A percentile compares a stretch with the other conserved stretches of the same genome.
These are phyloP conservation scores for Mus pahari DNA, from an alignment of 2,113 vertebrate genomes.

Conservation along the genomic window DNA sequence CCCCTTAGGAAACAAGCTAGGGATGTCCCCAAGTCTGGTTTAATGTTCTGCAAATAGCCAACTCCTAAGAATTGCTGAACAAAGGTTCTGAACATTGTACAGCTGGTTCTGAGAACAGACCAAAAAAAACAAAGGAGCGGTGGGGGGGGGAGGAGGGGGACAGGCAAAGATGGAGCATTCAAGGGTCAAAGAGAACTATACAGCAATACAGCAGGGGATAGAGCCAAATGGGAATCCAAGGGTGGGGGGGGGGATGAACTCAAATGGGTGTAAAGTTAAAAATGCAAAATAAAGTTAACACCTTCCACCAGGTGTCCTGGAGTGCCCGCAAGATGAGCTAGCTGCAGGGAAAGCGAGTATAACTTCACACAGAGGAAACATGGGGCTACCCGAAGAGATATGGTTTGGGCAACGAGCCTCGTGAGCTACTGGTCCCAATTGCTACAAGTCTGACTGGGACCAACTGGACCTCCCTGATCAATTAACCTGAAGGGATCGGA, in stretches of 20 bases:
- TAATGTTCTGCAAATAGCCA: slow-evolving; percentile 2
- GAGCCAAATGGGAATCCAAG: not conserved
- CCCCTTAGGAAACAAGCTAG: slow-evolving; percentile 14
- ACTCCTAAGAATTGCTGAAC: slow-evolving; percentile 14
- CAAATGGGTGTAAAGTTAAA: not conserved
- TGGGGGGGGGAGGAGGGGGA: not conserved
- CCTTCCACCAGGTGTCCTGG: not conserved
- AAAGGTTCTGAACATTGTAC: not conserved
- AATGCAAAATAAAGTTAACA: slow-evolving; percentile 38
- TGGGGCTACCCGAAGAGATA: not conserved
- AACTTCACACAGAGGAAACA: not conserved
- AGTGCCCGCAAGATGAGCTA: slow-evolving; percentile 14
- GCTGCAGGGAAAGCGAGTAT: slow-evolving; percentile 26
- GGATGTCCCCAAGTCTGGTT: not conserved
- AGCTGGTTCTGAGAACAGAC: slow-evolving; percentile 53
- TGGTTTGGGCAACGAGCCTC: slow-evolving; percentile 50
- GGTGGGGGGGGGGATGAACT: not conserved
- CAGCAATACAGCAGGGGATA: slow-evolving; percentile 28
- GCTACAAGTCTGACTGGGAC: slow-evolving; percentile 60
- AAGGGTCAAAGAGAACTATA: slow-evolving; percentile 37
- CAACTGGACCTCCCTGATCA: slow-evolving; percentile 3
- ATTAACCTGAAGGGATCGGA: not conserved
- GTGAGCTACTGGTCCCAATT: slow-evolving; percentile 20
- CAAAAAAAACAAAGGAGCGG: not conserved
- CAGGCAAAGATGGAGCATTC: not conserved